Percentiles rank a stretch among this genome's conserved stretches.
Conservation (phyloP, 2,113 vertebrate species). For the Phyllostomus discolor region DNA sequence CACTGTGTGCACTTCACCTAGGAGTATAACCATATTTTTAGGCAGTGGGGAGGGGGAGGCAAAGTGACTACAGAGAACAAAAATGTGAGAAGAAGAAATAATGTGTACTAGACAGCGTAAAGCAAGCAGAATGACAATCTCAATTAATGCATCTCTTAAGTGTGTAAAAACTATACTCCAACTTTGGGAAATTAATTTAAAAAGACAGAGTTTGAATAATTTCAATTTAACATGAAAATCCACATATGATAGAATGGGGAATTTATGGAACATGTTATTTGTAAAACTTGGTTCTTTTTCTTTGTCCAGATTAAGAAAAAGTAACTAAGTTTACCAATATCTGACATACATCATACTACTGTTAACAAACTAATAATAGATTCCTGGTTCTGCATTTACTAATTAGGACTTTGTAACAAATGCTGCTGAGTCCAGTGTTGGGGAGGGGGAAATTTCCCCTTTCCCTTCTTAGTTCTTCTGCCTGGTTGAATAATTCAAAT, state of each 20-base stretch:
- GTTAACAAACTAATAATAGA: constrained; percentile 81
- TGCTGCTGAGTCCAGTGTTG: constrained; percentile 68
- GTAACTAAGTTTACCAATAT: constrained; percentile 73
- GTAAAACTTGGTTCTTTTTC: constrained; percentile 66
- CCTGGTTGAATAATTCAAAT: background rate
- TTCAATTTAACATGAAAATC: constrained; percentile 77
- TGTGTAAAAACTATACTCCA: constrained; percentile 73
- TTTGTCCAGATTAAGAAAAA: constrained; percentile 71
- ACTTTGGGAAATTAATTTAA: constrained; percentile 77
- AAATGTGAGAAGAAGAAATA: constrained; percentile 70
- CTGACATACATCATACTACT: constrained; percentile 75
- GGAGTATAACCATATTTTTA: constrained; percentile 75
- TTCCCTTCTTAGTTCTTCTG: background rate
- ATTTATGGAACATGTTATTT: constrained; percentile 76
- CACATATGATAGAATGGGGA: constrained; percentile 66
- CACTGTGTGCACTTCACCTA: constrained; percentile 78
- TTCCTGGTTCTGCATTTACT: constrained; percentile 73
- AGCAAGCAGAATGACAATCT: constrained; percentile 69
- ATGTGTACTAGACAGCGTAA: constrained; percentile 74
- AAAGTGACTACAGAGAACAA: constrained; percentile 66
- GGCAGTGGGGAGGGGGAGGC: constrained; percentile 23
- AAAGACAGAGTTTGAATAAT: constrained; percentile 74
- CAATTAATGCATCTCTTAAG: constrained; percentile 40
- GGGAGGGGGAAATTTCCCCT: background rate
- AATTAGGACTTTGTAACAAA: constrained; percentile 77